Percentiles rank a stretch among this genome's conserved stretches.
Evolutionary conservation across 2,113 vertebrate species (phyloP).

Genomic region (Entosphenus tridentatus): DNA sequence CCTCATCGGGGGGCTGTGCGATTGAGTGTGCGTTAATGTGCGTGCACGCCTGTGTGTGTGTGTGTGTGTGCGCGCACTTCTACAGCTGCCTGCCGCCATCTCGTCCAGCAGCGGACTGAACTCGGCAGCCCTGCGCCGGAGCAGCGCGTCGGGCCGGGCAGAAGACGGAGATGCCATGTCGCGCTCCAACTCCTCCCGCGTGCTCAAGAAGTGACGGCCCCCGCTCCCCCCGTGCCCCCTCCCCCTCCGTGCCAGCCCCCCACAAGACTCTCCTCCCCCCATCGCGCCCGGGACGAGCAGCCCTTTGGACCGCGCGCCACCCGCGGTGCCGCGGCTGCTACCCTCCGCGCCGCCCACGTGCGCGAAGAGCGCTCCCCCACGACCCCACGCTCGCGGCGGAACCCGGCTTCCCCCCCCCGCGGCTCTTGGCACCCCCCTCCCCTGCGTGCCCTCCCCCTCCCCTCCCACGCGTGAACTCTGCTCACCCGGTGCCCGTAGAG

Average conservation of each 20-base stretch:
- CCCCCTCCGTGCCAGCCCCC: background rate
- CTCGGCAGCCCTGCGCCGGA: background rate
- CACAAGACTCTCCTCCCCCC: background rate
- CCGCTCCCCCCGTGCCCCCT: background rate
- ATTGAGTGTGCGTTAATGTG: too few species aligned
- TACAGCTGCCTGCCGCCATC: slow-evolving; percentile 1
- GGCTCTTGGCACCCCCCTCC: background rate
- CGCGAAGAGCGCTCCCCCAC: background rate
- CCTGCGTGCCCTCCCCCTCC: background rate
- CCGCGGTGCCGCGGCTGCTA: background rate
- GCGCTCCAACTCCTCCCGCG: background rate
- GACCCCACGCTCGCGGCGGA: background rate
- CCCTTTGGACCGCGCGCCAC: background rate
- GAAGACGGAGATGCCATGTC: slow-evolving; percentile 1
- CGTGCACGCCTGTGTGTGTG: too few species aligned
- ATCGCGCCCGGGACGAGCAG: background rate
- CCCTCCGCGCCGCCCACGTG: background rate
- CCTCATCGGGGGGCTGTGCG: too few species aligned
- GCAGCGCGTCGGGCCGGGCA: background rate
- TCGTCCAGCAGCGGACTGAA: background rate
- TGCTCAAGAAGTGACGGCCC: background rate
- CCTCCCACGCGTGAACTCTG: background rate
- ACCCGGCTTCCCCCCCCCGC: background rate
- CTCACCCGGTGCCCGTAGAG: too few species aligned
- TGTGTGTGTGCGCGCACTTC: background rate